Evolutionary conservation across 2,113 vertebrate species (phyloP).

Genomic region (Lepus americanus): DNA sequence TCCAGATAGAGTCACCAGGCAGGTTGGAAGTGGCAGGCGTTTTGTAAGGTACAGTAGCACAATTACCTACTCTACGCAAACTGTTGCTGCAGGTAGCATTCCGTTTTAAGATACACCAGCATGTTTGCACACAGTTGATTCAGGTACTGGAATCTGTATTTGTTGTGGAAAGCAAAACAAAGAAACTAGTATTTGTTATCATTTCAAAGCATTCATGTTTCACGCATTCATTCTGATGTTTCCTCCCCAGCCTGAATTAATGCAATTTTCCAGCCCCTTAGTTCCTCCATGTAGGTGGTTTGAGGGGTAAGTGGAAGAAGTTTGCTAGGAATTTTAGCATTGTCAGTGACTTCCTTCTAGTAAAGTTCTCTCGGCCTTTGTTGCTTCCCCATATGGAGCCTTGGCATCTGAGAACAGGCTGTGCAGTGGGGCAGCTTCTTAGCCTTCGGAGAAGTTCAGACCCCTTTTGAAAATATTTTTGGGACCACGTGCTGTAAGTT

Average conservation of each 20-base stretch:
- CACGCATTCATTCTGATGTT: constrained; percentile 32
- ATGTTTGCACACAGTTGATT: constrained; percentile 33
- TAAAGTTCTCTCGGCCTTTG: not conserved
- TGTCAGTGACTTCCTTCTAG: not conserved
- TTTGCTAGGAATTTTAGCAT: constrained; percentile 4
- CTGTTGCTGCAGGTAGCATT: not conserved
- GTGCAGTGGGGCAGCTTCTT: not conserved
- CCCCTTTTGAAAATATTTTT: not conserved
- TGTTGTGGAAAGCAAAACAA: not conserved
- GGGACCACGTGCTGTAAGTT: constrained; percentile 47
- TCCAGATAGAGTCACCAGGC: not conserved
- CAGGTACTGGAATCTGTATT: not conserved
- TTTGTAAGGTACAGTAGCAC: not conserved
- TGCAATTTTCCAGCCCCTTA: constrained; percentile 18
- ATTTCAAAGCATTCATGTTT: not conserved
- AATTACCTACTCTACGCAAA: not conserved
- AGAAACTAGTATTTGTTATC: not conserved
- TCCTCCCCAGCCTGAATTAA: not conserved
- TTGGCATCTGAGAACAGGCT: not conserved
- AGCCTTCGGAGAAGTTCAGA: constrained; percentile 13
- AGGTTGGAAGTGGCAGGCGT: not conserved
- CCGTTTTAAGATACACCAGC: not conserved
- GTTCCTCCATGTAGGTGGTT: not conserved
- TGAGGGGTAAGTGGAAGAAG: not conserved
- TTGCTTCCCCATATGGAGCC: not conserved